Conservation (phyloP, 2,113 vertebrate genomes). For the Daphoenositta chrysoptera region DNA sequence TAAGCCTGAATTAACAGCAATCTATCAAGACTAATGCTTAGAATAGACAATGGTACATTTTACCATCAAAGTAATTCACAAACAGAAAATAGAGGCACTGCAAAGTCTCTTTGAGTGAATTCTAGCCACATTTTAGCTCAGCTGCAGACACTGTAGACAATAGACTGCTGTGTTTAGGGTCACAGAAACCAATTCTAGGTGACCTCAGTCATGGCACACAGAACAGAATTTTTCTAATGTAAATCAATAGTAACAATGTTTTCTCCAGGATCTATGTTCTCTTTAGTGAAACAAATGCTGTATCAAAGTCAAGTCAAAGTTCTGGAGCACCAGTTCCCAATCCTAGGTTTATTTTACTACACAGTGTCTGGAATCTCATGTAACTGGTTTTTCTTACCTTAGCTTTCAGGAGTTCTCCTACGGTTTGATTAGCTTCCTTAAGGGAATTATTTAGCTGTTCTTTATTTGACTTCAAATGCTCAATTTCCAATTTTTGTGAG, state of each 20-base stretch:
- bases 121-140: background rate
- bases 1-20: background rate
- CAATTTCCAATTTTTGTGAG: constrained; percentile 61
- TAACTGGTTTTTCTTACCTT: constrained; percentile 43
- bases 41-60: background rate
- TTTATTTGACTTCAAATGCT: constrained; percentile 58
- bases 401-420: constrained; percentile 45
- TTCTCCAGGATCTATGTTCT: background rate
- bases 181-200: background rate
- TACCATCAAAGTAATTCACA: background rate
- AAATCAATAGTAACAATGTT: background rate
- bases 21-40: background rate
- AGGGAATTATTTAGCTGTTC: constrained; percentile 62
- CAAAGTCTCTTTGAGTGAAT: background rate
- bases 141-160: background rate
- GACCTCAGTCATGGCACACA: background rate
- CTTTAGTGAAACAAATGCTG: background rate
- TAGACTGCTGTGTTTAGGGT: background rate
- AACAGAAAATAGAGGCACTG: background rate
- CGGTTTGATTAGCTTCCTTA: constrained; percentile 24
- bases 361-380: background rate
- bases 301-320: background rate
- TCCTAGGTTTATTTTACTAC: background rate
- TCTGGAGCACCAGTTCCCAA: background rate
- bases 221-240: background rate